These are phyloP conservation scores for Corythornis vintsioides DNA, from an alignment of 2,113 vertebrate genomes.

Conservation along the genomic window DNA sequence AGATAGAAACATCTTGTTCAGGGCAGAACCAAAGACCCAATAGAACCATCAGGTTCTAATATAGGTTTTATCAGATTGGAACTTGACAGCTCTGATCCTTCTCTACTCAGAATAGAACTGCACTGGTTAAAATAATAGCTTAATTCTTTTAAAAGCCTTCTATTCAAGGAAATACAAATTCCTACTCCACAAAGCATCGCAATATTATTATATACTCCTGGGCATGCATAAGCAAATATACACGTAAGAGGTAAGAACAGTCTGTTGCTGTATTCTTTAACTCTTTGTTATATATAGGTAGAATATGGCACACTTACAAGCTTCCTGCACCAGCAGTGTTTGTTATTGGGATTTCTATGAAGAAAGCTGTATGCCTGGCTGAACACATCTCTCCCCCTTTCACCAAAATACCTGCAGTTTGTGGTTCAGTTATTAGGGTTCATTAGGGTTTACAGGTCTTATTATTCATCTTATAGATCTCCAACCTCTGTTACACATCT, in stretches of 20 bases:
- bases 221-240: not conserved
- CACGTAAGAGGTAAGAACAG: not conserved
- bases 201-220: not conserved
- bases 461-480: not conserved
- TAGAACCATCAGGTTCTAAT: not conserved
- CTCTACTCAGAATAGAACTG: not conserved
- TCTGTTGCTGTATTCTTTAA: not conserved
- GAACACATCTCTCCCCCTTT: not conserved
- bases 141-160: not conserved
- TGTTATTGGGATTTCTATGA: not conserved
- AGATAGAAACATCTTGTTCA: not conserved
- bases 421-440: not conserved
- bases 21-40: not conserved
- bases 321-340: not conserved
- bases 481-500: not conserved
- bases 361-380: not conserved
- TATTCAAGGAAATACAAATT: not conserved
- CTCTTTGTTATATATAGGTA: not conserved
- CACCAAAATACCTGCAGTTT: not conserved
- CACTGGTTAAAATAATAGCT: not conserved
- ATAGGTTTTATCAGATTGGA: not conserved
- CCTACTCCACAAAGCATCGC: not conserved
- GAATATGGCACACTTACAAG: not conserved
- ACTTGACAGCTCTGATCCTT: not conserved
- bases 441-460: not conserved